Evolutionary conservation across 2,113 vertebrate species (phyloP).

Genomic region (Sula dactylatra): DNA sequence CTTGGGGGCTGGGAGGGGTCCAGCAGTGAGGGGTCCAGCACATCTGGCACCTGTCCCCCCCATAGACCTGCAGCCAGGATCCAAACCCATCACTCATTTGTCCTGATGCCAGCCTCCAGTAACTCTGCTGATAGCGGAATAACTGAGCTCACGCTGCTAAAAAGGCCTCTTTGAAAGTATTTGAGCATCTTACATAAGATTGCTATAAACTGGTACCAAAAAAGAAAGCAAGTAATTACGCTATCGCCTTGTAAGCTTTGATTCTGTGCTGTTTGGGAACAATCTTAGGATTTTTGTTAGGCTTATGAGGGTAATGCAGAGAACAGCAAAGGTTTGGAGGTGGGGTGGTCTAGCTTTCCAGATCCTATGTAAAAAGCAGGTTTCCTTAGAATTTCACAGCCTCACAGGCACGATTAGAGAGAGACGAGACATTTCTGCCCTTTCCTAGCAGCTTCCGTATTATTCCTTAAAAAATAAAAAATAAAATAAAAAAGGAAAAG

Average conservation of each 20-base stretch:
- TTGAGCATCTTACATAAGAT: not conserved
- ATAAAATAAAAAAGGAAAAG: not conserved
- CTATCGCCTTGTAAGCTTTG: conserved; percentile 15
- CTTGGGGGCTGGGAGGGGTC: not conserved
- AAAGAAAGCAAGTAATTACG: conserved; percentile 40
- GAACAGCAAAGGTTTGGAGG: conserved; percentile 17
- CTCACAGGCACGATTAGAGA: not conserved
- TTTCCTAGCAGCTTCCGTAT: conserved; percentile 41
- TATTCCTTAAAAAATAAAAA: conserved; percentile 28
- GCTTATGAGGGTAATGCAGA: not conserved
- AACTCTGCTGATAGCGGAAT: not conserved
- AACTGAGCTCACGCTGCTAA: not conserved
- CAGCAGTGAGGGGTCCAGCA: not conserved
- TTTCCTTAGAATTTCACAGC: conserved; percentile 30
- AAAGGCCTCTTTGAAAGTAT: not conserved
- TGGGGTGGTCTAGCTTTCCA: conserved; percentile 38
- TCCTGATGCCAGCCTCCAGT: not conserved
- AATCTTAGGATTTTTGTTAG: not conserved
- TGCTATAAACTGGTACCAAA: not conserved
- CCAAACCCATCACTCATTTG: not conserved
- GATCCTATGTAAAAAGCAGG: not conserved
- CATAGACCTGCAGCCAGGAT: not conserved
- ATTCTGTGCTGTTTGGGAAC: conserved; percentile 9
- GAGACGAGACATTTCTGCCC: conserved; percentile 52
- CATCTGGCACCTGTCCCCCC: not conserved